A percentile compares a stretch with the other conserved stretches of the same genome.
Conservation (phyloP, 2,888 invertebrate species). For the Dorcus hopei region DNA sequence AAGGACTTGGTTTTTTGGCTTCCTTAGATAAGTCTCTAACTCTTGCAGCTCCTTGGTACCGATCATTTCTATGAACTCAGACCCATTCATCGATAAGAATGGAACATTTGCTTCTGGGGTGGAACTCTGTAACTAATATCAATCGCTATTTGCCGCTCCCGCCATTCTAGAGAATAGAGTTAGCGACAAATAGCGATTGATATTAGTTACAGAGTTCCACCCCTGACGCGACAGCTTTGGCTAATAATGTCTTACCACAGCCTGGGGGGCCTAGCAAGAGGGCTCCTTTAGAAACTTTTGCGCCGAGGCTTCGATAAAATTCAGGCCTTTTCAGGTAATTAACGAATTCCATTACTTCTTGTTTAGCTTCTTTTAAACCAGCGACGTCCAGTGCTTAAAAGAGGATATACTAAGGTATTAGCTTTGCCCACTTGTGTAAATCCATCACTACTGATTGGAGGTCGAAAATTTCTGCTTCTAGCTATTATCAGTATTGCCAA, state of each 20-base stretch:
- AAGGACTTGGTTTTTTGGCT: conserved; percentile 85
- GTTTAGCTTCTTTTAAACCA: conserved; percentile 90
- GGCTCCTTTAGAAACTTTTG: conserved; percentile 91
- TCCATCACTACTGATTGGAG: conserved; percentile 71
- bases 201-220: no score
- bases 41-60: conserved; percentile 94
- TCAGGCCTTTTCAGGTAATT: conserved; percentile 93
- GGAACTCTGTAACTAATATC: no score
- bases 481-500: no score
- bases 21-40: conserved; percentile 94
- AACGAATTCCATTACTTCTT: conserved; percentile 96
- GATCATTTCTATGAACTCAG: conserved; percentile 99
- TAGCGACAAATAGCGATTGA: no score
- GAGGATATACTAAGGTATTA: conserved; percentile 87
- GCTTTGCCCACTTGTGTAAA: conserved; percentile 81
- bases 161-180: no score
- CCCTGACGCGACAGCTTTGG: conserved; percentile 97
- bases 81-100: conserved; percentile 97
- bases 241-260: conserved; percentile 92
- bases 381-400: conserved; percentile 83
- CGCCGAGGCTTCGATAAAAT: conserved; percentile 80
- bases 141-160: no score
- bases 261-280: conserved; percentile 94
- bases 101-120: conserved; percentile 95
- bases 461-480: conserved; percentile 63